Percentiles rank a stretch among this genome's conserved stretches.
These are phyloP conservation scores for Physella acuta DNA, from an alignment of 1,140 invertebrate genomes.

Conservation along the genomic window DNA sequence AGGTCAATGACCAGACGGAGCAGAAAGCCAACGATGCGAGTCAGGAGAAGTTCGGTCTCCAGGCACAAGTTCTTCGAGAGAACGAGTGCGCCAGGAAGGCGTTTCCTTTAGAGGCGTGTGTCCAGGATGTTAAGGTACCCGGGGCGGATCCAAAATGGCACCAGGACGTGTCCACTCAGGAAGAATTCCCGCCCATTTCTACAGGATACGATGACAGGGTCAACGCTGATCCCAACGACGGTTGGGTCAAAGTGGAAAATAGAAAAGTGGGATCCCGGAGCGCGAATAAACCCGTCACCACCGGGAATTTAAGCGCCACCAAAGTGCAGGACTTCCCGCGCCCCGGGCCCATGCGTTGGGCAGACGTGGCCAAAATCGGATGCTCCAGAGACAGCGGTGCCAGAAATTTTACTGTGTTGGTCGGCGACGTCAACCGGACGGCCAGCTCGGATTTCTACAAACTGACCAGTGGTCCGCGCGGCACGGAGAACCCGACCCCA, in stretches of 20 bases:
- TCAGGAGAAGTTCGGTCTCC: not conserved
- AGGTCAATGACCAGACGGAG: not conserved
- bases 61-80: too few species aligned
- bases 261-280: not conserved
- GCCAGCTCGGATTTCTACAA: not conserved
- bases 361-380: slow-evolving; percentile 21
- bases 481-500: not conserved
- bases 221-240: not conserved
- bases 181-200: slow-evolving; percentile 15
- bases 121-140: not conserved
- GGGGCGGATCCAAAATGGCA: not conserved
- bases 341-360: slow-evolving; percentile 9
- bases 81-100: not conserved
- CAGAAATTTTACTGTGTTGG: not conserved
- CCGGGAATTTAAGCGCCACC: not conserved
- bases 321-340: not conserved
- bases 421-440: not conserved
- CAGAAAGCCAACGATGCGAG: not conserved
- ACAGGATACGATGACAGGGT: not conserved
- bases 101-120: not conserved
- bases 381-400: not conserved
- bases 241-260: slow-evolving; percentile 20
- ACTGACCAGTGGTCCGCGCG: not conserved
- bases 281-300: not conserved
- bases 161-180: not conserved